Conservation (phyloP, 2,797 vertebrate genomes). For the Acanthurus leucopareius region DNA sequence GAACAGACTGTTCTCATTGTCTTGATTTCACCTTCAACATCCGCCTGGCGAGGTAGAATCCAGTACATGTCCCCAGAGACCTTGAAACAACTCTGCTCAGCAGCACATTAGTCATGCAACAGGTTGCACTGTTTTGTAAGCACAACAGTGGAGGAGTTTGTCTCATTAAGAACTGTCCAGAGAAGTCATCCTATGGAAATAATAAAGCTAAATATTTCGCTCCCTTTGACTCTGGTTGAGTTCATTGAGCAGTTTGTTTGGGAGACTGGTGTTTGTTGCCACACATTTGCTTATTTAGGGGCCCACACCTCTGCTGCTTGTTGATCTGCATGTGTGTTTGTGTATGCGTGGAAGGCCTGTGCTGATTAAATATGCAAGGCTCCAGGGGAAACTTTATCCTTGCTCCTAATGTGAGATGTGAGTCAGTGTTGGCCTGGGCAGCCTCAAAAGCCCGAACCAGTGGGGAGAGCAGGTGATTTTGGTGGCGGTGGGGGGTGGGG, state of each 20-base stretch:
- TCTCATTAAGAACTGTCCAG: conserved; percentile 56
- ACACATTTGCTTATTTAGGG: conserved; percentile 54
- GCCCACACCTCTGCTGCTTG: conserved; percentile 67
- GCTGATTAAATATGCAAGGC: conserved; percentile 85
- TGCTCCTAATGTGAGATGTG: conserved; percentile 83
- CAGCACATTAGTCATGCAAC: conserved; percentile 84
- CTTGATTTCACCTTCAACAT: conserved; percentile 85
- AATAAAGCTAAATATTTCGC: conserved; percentile 34
- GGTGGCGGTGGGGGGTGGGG: conserved; percentile 27
- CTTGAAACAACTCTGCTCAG: conserved; percentile 77
- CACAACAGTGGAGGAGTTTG: conserved; percentile 59
- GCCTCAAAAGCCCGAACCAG: conserved; percentile 61
- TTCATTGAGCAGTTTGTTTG: conserved; percentile 48
- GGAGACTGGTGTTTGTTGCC: conserved; percentile 52
- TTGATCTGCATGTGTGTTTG: conserved; percentile 58
- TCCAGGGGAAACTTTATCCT: conserved; percentile 84
- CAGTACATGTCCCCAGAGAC: conserved; percentile 81
- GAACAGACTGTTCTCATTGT: conserved; percentile 82
- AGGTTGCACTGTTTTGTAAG: conserved; percentile 74
- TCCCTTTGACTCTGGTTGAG: conserved; percentile 19
- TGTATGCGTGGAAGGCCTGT: conserved; percentile 66
- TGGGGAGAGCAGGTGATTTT: conserved; percentile 63
- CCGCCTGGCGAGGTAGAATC: conserved; percentile 80
- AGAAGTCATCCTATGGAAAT: conserved; percentile 54
- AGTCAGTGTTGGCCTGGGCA: conserved; percentile 76